phyloP scores from a whole-genome alignment of 2,797 vertebrate species.

The Lerista edwardsae region DNA sequence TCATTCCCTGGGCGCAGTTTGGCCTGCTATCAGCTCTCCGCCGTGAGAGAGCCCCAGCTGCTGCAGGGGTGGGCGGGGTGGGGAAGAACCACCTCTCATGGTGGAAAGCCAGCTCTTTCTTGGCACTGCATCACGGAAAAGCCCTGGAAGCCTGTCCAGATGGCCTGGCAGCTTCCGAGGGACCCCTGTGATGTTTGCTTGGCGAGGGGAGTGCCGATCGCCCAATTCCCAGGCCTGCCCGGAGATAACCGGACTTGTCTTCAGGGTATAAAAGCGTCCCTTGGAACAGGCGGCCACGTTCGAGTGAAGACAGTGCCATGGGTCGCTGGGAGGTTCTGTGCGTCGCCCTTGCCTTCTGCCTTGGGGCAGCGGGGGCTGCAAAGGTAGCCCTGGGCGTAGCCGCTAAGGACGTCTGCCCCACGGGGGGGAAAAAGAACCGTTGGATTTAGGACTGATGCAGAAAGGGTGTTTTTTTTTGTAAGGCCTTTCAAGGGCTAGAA shows the following conservation, averaged over 20 bases:
- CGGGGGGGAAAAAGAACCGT: rapidly evolving
- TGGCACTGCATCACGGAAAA: too few relatives aligned
- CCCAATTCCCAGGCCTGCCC: not conserved
- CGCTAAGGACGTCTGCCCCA: not conserved
- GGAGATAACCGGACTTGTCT: not conserved
- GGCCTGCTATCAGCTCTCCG: too few relatives aligned
- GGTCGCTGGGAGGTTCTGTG: constrained; percentile 58
- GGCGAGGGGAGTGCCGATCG: not conserved
- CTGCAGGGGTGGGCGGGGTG: too few relatives aligned
- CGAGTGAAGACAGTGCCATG: constrained; percentile 63
- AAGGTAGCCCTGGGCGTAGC: constrained; percentile 69
- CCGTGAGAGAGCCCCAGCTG: constrained; percentile 3
- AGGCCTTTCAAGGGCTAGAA: not conserved
- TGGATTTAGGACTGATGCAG: not conserved
- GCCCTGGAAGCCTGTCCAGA: too few relatives aligned
- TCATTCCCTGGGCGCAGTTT: too few relatives aligned
- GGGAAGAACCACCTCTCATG: not conserved
- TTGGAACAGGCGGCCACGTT: not conserved
- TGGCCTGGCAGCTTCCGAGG: not conserved
- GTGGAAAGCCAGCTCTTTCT: not conserved
- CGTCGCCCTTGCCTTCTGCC: constrained; percentile 65
- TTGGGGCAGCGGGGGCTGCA: constrained; percentile 62
- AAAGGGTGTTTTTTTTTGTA: not conserved
- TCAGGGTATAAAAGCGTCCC: constrained; percentile 42
- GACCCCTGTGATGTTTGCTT: too few relatives aligned